Evolutionary conservation across 2,888 invertebrate genomes (phyloP).

Genomic region (Agrotis clavis): DNA sequence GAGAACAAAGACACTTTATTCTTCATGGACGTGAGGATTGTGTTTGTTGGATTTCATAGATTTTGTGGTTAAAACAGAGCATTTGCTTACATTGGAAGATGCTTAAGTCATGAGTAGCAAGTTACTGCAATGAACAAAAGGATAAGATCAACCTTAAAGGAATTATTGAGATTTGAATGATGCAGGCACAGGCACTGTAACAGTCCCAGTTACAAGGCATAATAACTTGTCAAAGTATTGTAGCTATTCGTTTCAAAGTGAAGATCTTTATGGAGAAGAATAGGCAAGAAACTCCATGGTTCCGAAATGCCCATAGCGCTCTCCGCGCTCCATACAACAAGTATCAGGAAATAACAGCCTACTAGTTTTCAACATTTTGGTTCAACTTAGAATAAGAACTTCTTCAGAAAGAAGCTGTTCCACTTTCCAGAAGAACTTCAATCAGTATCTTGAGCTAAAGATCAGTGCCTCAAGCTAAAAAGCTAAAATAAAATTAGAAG

Average conservation of each 20-base stretch:
- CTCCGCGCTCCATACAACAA: neutral
- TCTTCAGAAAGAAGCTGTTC: neutral
- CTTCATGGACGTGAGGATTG: neutral
- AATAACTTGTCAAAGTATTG: too few species aligned
- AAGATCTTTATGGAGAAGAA: too few species aligned
- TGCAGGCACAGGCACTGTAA: too few species aligned
- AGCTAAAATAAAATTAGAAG: neutral
- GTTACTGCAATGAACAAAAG: neutral
- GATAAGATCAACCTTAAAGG: neutral
- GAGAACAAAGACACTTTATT: constrained; percentile 21
- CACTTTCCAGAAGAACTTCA: neutral
- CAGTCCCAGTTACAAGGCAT: too few species aligned
- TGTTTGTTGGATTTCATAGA: neutral
- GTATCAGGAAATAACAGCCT: neutral
- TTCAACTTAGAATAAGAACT: neutral
- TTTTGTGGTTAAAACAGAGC: neutral
- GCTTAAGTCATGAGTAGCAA: too few species aligned
- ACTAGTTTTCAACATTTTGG: neutral
- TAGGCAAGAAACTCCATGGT: too few species aligned
- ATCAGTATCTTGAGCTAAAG: too few species aligned
- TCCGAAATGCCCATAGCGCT: neutral
- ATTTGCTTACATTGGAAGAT: neutral
- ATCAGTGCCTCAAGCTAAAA: neutral
- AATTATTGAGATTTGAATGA: too few species aligned
- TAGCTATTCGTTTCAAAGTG: too few species aligned